These are phyloP conservation scores for Chromoteleia sp. DNA, from an alignment of 2,888 invertebrate species.

Conservation along the genomic window DNA sequence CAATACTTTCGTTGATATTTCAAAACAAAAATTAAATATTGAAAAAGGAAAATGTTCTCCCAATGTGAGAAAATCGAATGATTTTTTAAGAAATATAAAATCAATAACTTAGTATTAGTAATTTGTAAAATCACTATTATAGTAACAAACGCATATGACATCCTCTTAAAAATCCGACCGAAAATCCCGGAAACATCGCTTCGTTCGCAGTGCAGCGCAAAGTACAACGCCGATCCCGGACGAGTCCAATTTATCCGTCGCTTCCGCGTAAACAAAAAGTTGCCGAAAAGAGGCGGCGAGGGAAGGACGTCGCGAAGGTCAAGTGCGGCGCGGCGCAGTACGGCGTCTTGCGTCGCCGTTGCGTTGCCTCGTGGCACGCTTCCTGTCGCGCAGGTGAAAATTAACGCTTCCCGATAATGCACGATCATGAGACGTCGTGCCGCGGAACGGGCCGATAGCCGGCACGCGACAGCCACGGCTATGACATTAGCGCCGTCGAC, in stretches of 20 bases:
- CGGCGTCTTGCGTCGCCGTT: neutral
- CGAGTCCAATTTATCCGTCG: neutral
- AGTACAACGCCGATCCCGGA: neutral
- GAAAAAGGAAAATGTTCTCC: too few species aligned
- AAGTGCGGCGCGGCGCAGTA: conserved; percentile 26
- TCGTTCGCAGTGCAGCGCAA: too few species aligned
- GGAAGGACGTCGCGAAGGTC: conserved; percentile 76
- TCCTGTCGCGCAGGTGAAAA: conserved; percentile 73
- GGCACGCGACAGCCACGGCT: conserved; percentile 61
- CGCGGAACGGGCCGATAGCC: conserved; percentile 10
- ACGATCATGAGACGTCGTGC: conserved; percentile 18
- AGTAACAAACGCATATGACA: too few species aligned
- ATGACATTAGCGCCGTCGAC: conserved; percentile 72
- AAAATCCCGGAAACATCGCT: too few species aligned
- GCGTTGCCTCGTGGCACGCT: conserved; percentile 63
- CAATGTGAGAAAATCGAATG: too few species aligned
- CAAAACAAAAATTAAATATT: too few species aligned
- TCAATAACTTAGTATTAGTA: too few species aligned
- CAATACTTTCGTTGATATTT: too few species aligned
- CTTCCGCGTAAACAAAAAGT: conserved; percentile 1
- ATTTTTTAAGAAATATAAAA: too few species aligned
- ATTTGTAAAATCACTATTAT: too few species aligned
- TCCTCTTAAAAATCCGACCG: too few species aligned
- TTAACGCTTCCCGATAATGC: conserved; percentile 63
- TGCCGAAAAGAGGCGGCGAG: neutral